Percentiles rank a stretch among this genome's conserved stretches.
These are phyloP conservation scores for Lomographa bimaculata DNA, from an alignment of 2,888 invertebrate species.

Conservation along the genomic window DNA sequence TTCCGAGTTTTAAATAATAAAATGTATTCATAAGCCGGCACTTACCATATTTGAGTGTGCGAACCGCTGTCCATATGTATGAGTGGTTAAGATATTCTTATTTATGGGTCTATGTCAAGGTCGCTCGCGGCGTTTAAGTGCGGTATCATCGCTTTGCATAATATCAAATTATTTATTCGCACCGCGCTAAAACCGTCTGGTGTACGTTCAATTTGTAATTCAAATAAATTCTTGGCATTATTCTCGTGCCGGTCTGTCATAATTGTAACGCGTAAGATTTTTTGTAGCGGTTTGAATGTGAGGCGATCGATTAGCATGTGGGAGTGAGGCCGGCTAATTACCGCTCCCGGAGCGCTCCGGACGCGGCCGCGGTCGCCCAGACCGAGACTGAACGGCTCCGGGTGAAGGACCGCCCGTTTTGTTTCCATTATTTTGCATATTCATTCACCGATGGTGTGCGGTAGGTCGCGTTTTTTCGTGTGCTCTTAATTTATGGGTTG, in stretches of 20 bases:
- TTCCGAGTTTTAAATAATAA: constrained; percentile 82
- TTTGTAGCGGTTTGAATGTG: constrained; percentile 53
- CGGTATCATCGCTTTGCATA: constrained; percentile 79
- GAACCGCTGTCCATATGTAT: constrained; percentile 80
- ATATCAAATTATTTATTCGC: constrained; percentile 82
- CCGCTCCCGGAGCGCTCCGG: neutral
- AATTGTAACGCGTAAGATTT: constrained; percentile 71
- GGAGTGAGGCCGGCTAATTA: constrained; percentile 26
- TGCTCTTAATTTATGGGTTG: constrained; percentile 44
- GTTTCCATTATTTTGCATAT: constrained; percentile 57
- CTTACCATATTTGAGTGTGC: constrained; percentile 81
- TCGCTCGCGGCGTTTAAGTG: constrained; percentile 62
- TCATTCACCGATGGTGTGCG: constrained; percentile 52
- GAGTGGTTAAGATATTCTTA: constrained; percentile 82
- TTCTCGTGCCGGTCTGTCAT: constrained; percentile 61
- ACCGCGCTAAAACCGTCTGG: constrained; percentile 75
- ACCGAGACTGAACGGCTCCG: constrained; percentile 14
- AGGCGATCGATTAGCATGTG: constrained; percentile 47
- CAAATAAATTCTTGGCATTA: constrained; percentile 75
- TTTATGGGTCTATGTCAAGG: constrained; percentile 83
- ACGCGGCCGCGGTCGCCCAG: constrained; percentile 17
- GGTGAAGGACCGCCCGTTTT: constrained; percentile 41
- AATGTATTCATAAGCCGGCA: constrained; percentile 82
- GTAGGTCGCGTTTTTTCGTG: constrained; percentile 57
- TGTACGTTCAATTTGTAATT: constrained; percentile 78